Base-by-base conservation (phyloP, 2,113 vertebrate genomes). In the Cyanoramphus novaezelandiae region DNA sequence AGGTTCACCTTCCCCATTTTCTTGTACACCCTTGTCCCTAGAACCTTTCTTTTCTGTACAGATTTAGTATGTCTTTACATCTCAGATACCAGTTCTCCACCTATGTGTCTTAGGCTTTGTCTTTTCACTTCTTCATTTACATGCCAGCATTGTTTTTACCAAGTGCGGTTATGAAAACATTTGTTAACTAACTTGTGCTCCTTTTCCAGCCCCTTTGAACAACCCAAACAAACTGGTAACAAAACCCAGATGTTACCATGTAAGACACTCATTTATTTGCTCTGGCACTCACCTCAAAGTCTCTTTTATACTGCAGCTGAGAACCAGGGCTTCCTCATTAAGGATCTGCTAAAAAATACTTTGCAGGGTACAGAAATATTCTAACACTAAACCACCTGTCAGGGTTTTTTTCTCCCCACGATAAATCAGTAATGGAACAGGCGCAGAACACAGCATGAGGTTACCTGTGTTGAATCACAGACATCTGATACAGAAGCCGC, bases 381-480 rank as follows among this genome's bases (percentile, higher is more conserved):
- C 19, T 63, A 62, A 93, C 72, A 76, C 35, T 60, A 46, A 95
- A 94, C 29, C 43, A 88, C 62, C 82, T 88, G 65, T 44, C 44
- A 63, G n/a, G 1, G 57, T 2, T 11, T 11, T 82, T 85, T 90
- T 84, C 60, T 37, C 27, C 27, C 64, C 24, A 24, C 68, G 78
- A 70, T 24, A 93, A 79, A 77, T 35, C 28, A 72, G 74, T 29
- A 92, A 86, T 67, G 49, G 31, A 90, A 90, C 65, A 59, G 79
- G 67, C 1, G 17, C 41, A 79, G 86, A 92, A 79, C 16, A 35
- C 2, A 69, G 41, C 43, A 64, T 57, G 64, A 95, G 63, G 60
- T 44, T 72, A 94, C 67, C 86, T 83, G 63, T 93, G 69, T 46
- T 86, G 86, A 80, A 91, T 84, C 85, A 90, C 47, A 86, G 82